Evolutionary conservation across 2,113 vertebrate species (phyloP), one percentile per base, ranked within the genome.

Genomic region (Oostethus manadensis): DNA sequence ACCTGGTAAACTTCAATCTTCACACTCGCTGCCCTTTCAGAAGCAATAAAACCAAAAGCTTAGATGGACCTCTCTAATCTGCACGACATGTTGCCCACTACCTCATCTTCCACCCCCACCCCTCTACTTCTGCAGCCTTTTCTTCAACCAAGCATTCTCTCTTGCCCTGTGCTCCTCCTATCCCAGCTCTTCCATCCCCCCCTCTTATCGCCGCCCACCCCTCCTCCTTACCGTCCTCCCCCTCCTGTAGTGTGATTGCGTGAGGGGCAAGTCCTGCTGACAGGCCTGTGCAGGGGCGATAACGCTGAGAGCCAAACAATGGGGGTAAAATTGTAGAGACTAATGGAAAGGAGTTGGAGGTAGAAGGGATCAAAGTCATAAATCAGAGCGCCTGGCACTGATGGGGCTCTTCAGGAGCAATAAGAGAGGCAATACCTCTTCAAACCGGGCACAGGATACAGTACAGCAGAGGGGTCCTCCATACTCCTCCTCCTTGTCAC

Each of bases 381-480:
- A 85, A 88, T 88, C 86, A 89, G 80, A 1, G 46, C 17, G 58
- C 68, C 68, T 79, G 84, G 85, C 87, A 86, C 84, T 87, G 86
- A 88, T 87, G 85, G 84, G 78, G 75, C 82, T 84, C 87, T 87
- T 87, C 87, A 86, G 73, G 76, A 81, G 84, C 81, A 86, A 88
- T 89, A 79, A 86, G 71, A 59, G 71, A 83, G 66, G 82, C 72
- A 82, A 87, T 88, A 79, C 84, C 74, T 88, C 86, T 87, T 75
- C 56, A 58, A 75, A 58, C 49, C 45, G 50, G 47, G 74, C 60
- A 56, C 23, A 62, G 69, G 66, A 70, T 54, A 65, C 46, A 21
- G 64, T 54, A 65, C 46, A 21, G 64, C 66, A 73, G 54, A 68
- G 45, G 47, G 68, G 68, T 75, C 75, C 33, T 43, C 49, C 23